phyloP scores from a whole-genome alignment of 1,140 invertebrate genomes.

The Brachionus sp. region DNA sequence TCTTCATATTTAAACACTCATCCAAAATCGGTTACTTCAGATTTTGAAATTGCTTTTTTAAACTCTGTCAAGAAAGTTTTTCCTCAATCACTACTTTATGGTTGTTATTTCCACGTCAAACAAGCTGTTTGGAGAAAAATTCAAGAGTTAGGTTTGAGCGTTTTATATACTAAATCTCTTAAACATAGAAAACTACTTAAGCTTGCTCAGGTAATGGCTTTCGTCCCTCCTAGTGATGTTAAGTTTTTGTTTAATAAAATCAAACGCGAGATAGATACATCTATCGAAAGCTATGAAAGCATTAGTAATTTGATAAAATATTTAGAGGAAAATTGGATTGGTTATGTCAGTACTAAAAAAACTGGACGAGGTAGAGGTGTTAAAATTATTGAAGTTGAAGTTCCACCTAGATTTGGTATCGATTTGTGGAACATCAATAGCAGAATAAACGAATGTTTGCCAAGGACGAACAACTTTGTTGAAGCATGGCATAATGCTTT shows the following conservation, averaged over 20 bases:
- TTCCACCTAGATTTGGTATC: background rate
- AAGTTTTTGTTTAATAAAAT: background rate
- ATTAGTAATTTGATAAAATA: background rate
- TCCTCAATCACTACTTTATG: background rate
- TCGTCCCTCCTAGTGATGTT: background rate
- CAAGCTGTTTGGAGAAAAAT: constrained; percentile 36
- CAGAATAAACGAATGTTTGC: constrained; percentile 12
- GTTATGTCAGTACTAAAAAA: constrained; percentile 3
- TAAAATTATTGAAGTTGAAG: background rate
- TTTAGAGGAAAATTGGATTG: constrained; percentile 13
- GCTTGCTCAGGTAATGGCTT: background rate
- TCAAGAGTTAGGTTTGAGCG: background rate
- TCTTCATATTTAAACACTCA: background rate
- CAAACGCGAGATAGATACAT: background rate
- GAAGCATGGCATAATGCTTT: background rate
- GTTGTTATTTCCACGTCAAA: background rate
- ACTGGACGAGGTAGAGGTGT: background rate
- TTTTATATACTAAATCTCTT: background rate
- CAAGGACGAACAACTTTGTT: constrained; percentile 4
- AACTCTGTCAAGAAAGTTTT: background rate
- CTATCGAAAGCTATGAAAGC: background rate
- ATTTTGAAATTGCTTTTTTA: constrained; percentile 7
- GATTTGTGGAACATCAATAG: constrained; percentile 23
- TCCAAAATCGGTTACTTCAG: background rate
- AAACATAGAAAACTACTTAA: background rate